Conservation (phyloP, 2,888 invertebrate species). For the Zele albiditarsus region DNA sequence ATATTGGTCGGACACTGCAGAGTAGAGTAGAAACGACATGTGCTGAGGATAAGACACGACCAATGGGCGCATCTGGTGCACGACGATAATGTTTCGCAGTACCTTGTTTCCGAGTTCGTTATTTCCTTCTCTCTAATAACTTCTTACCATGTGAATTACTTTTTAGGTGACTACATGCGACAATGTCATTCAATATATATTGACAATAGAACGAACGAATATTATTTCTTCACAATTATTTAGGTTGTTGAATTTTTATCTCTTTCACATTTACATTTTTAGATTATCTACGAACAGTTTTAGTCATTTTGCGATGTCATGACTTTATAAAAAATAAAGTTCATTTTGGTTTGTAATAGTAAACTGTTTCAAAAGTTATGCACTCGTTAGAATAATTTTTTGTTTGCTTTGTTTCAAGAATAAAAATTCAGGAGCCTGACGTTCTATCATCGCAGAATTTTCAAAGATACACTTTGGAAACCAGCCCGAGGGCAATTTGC, state of each 20-base stretch:
- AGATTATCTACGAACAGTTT: too few relatives aligned
- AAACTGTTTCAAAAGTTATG: too few relatives aligned
- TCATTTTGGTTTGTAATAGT: too few relatives aligned
- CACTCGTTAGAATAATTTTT: too few relatives aligned
- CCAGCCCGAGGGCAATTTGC: too few relatives aligned
- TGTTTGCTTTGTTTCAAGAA: too few relatives aligned
- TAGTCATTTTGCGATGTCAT: too few relatives aligned
- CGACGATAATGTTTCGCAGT: constrained; percentile 41
- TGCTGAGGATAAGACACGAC: constrained; percentile 41
- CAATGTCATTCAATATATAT: constrained; percentile 18
- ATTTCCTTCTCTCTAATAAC: constrained; percentile 40
- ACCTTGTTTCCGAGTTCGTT: constrained; percentile 41
- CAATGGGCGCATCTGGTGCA: constrained; percentile 41
- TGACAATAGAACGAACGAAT: not conserved
- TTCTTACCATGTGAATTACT: constrained; percentile 33
- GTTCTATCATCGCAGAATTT: too few relatives aligned
- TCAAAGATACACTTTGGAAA: too few relatives aligned
- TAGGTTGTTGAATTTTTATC: not conserved
- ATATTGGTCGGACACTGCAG: constrained; percentile 41
- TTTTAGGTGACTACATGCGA: constrained; percentile 4
- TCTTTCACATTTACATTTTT: not conserved
- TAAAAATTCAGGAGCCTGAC: too few relatives aligned
- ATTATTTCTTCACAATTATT: not conserved
- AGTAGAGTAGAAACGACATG: constrained; percentile 36
- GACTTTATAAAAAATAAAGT: too few relatives aligned